These are phyloP conservation scores for Ormia ochracea DNA, from an alignment of 2,888 invertebrate species.

Conservation along the genomic window DNA sequence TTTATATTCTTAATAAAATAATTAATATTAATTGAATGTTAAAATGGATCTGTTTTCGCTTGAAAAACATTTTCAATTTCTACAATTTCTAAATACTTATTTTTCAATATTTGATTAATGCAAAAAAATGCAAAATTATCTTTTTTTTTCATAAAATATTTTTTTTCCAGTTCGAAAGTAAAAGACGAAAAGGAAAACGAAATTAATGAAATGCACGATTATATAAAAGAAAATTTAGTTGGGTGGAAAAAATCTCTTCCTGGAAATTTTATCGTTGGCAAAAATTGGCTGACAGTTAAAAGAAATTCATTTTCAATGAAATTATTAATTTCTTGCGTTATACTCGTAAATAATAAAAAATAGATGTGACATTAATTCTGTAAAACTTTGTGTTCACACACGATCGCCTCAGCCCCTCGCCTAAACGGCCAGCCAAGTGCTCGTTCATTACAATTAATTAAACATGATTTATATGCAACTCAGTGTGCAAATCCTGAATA, in stretches of 20 bases:
- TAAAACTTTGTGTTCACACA: not conserved
- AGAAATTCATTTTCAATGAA: not conserved
- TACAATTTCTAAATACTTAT: not conserved
- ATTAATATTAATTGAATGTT: not conserved
- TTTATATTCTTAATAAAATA: not conserved
- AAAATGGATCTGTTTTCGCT: not conserved
- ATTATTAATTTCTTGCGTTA: not conserved
- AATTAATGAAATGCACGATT: not conserved
- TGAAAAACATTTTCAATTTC: not conserved
- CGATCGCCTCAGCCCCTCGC: not conserved
- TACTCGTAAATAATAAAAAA: not conserved
- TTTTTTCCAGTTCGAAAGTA: not conserved
- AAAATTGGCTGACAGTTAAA: not conserved
- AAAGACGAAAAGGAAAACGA: not conserved
- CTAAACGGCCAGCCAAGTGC: not conserved
- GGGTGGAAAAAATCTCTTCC: not conserved
- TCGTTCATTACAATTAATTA: slow-evolving; percentile 50
- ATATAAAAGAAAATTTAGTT: not conserved
- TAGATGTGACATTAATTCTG: slow-evolving; percentile 27
- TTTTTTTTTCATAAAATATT: not conserved
- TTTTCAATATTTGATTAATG: not conserved
- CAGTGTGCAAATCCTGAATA: slow-evolving; percentile 42
- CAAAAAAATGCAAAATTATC: not conserved
- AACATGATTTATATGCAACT: slow-evolving; percentile 62
- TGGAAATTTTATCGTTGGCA: not conserved